A percentile compares a stretch with the other conserved stretches of the same genome.
phyloP scores from a whole-genome alignment of 2,888 invertebrate genomes.

The Cetonia aurata region DNA sequence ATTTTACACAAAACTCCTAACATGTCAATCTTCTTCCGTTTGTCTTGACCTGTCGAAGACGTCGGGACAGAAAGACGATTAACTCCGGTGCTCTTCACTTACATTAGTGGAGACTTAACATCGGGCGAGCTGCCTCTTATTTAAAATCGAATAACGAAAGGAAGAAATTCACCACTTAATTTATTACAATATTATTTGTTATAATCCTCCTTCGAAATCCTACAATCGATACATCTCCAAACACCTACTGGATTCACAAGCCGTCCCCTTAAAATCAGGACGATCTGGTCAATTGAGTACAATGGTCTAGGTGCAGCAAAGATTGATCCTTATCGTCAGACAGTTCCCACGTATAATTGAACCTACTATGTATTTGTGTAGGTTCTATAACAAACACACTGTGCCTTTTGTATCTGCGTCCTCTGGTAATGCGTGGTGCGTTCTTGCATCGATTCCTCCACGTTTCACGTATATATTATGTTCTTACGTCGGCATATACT shows the following conservation, averaged over 20 bases:
- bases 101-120: no score
- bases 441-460: neutral
- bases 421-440: slow-evolving; percentile 13
- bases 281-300: slow-evolving; percentile 18
- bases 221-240: no score
- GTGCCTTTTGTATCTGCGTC: slow-evolving; percentile 44
- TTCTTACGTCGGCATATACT: slow-evolving; percentile 16
- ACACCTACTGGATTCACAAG: no score
- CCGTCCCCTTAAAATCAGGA: slow-evolving; percentile 1
- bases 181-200: no score
- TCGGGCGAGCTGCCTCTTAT: no score
- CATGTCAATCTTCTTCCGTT: slow-evolving; percentile 31
- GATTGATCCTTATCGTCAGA: slow-evolving; percentile 49
- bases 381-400: neutral
- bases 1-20: slow-evolving; percentile 41
- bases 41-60: slow-evolving; percentile 24
- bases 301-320: slow-evolving; percentile 44
- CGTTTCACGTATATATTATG: neutral
- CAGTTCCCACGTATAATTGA: slow-evolving; percentile 53
- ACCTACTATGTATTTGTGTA: slow-evolving; percentile 13
- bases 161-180: no score
- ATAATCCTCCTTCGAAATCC: no score
- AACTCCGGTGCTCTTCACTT: no score
- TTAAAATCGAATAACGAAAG: no score
- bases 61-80: no score